A percentile compares a stretch with the other conserved stretches of the same genome.
Evolutionary conservation across 2,888 invertebrate genomes (phyloP).

Genomic region (Diarsia rubi): DNA sequence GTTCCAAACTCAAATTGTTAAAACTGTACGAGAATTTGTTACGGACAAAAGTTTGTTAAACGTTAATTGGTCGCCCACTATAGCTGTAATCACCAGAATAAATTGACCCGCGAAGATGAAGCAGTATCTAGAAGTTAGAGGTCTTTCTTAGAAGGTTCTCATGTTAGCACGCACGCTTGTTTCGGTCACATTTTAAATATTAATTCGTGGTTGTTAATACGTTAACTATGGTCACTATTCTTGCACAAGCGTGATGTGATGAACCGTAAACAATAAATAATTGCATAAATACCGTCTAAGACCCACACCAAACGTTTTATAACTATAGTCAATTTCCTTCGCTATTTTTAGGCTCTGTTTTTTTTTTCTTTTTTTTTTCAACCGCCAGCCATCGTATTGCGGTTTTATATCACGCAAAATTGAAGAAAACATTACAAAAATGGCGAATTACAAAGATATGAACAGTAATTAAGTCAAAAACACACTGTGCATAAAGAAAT

Average conservation of each 20-base stretch:
- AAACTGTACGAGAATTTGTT: conserved; percentile 89
- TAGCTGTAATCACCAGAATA: conserved; percentile 72
- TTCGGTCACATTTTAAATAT: conserved; percentile 85
- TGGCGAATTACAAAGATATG: conserved; percentile 63
- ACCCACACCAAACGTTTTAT: conserved; percentile 69
- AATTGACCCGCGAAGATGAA: conserved; percentile 56
- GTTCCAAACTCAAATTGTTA: conserved; percentile 88
- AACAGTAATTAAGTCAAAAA: conserved; percentile 71
- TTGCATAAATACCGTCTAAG: conserved; percentile 71
- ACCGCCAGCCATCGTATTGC: conserved; percentile 43
- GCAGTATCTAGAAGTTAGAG: conserved; percentile 15
- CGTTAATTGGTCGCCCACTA: conserved; percentile 87
- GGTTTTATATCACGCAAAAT: conserved; percentile 65
- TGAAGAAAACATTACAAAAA: conserved; percentile 72
- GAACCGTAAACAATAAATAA: conserved; percentile 85
- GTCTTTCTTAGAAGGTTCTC: conserved; percentile 37
- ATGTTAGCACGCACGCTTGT: conserved; percentile 74
- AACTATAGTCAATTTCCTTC: conserved; percentile 60
- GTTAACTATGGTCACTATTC: conserved; percentile 85
- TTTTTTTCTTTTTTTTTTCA: conserved; percentile 29
- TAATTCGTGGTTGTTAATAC: conserved; percentile 84
- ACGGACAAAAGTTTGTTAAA: conserved; percentile 87
- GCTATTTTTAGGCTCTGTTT: conserved; percentile 59
- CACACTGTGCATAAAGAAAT: conserved; percentile 75
- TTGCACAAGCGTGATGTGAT: conserved; percentile 80